Evolutionary conservation across 2,113 vertebrate species (phyloP), one percentile per base, ranked within the genome.

Genomic region (Centrocercus urophasianus): DNA sequence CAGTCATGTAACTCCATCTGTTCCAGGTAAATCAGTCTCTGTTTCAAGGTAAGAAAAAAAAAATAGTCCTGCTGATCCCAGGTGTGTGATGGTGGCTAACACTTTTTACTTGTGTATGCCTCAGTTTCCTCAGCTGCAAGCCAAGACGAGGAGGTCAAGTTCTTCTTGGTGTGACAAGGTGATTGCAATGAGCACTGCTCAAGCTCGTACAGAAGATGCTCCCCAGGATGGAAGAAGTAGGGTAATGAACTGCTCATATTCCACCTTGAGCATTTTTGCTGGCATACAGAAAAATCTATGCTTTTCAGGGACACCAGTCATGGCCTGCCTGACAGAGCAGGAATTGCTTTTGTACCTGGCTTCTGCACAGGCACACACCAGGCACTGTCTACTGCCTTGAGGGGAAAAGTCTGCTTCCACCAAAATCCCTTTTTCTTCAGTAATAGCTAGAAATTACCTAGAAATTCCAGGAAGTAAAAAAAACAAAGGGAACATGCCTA

Each of bases 61-160:
- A 83, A 82, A 77, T 88, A 42, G 15, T 60, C 56, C 61, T 93
- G 52, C 65, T 86, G 61, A 24, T 75, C 48, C 73, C 65, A 92
- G 83, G 65, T 90, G 83, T 65, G 32, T 60, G 76, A 77, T 56
- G 60, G 54, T 47, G 14, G 34, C 6, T 91, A 34, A 83, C 10
- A 1, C 1, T 0, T 86, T 91, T 80, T 81, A 27, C 9, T 88
- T 87, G 38, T 36, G 42, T 75, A 5, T 88, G 61, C 86, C 86
- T 94, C 93, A 88, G 92, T 96, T 96, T 96, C 76, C 83, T 78
- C 32, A 60, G 20, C 38, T 74, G 25, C 38, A 56, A 64, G 71
- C 73, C 24, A 64, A 17, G 27, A 66, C 80, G 80, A 83, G 50
- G 28, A 38, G 14, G 56, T 32, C 42, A 81, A 42, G 5, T 36